phyloP scores from a whole-genome alignment of 2,113 vertebrate species.

The Boleophthalmus pectinirostris region DNA sequence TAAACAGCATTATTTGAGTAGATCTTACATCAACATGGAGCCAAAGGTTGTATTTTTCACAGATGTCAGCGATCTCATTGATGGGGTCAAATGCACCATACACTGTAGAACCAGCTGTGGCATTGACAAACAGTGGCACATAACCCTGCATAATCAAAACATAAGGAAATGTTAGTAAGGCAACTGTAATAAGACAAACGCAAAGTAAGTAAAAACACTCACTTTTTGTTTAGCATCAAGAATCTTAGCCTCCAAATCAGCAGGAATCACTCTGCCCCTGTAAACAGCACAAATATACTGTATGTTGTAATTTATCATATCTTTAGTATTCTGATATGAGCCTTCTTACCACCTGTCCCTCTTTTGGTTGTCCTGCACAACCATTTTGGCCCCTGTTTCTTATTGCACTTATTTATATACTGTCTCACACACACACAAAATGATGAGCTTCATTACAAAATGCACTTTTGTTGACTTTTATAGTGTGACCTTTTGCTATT shows the following conservation, averaged over 20 bases:
- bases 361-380: too few species aligned
- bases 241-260: conserved; percentile 96
- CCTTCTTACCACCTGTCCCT: too few species aligned
- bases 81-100: conserved; percentile 98
- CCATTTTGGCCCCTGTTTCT: too few species aligned
- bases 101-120: conserved; percentile 94
- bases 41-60: conserved; percentile 97
- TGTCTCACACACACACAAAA: too few species aligned
- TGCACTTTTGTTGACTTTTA: too few species aligned
- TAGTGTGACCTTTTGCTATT: too few species aligned
- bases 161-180: background rate
- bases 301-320: background rate
- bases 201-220: conserved; percentile 9
- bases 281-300: conserved; percentile 7
- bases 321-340: too few species aligned
- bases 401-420: too few species aligned
- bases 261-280: conserved; percentile 96
- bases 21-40: conserved; percentile 95
- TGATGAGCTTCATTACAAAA: too few species aligned
- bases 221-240: conserved; percentile 96
- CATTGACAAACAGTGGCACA: conserved; percentile 92
- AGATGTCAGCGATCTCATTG: conserved; percentile 95
- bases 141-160: conserved; percentile 78
- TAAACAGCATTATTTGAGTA: background rate
- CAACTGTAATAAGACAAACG: background rate